phyloP scores from a whole-genome alignment of 2,888 invertebrate genomes.

The Anorthoa munda region DNA sequence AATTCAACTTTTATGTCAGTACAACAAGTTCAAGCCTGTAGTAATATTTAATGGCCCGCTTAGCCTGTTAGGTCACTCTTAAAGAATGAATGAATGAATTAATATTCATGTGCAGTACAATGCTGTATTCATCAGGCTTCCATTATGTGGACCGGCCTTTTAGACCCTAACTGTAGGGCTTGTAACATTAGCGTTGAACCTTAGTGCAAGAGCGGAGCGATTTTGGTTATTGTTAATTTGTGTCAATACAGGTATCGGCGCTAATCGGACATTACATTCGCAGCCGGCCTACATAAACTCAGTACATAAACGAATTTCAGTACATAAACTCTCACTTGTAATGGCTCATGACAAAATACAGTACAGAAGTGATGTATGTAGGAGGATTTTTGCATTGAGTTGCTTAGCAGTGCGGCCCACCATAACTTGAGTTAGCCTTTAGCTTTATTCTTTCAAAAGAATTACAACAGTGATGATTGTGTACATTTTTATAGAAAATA shows the following conservation, averaged over 20 bases:
- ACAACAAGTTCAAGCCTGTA: background rate
- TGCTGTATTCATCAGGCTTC: slow-evolving; percentile 43
- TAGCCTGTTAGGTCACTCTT: slow-evolving; percentile 24
- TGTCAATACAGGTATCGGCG: too few species aligned
- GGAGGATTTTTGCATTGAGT: background rate
- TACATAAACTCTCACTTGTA: too few species aligned
- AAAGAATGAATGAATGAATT: slow-evolving; percentile 52
- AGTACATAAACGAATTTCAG: too few species aligned
- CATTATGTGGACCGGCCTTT: slow-evolving; percentile 29
- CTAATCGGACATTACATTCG: too few species aligned
- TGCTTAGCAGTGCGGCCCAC: background rate
- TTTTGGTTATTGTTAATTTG: background rate
- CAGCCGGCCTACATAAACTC: too few species aligned
- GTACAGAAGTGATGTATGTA: background rate
- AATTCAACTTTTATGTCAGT: slow-evolving; percentile 13
- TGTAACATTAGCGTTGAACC: slow-evolving; percentile 1
- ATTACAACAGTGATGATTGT: too few species aligned
- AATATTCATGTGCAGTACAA: slow-evolving; percentile 53
- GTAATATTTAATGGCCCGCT: slow-evolving; percentile 22
- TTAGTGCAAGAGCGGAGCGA: slow-evolving; percentile 27
- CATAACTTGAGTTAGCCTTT: background rate
- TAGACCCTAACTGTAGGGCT: slow-evolving; percentile 12
- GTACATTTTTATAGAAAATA: too few species aligned
- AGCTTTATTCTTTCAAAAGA: too few species aligned
- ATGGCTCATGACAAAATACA: too few species aligned